These are phyloP conservation scores for Amphipoea oculea DNA, from an alignment of 2,888 invertebrate species.

Conservation along the genomic window DNA sequence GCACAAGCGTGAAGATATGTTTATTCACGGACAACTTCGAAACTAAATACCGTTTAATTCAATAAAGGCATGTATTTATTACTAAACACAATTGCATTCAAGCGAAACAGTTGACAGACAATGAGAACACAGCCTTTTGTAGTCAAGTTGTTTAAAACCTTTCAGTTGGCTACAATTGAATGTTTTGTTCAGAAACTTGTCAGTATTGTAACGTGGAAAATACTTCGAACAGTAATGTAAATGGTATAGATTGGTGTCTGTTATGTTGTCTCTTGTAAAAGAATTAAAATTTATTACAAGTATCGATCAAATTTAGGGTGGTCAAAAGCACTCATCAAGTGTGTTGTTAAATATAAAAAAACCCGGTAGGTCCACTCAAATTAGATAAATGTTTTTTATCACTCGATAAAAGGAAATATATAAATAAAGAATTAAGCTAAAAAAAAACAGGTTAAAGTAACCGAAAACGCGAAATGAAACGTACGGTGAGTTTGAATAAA, in stretches of 20 bases:
- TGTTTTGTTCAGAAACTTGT: slow-evolving; percentile 27
- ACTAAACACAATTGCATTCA: background rate
- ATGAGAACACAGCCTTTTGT: slow-evolving; percentile 43
- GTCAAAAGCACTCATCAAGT: background rate
- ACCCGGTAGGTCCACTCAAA: too few species aligned
- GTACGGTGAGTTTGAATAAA: too few species aligned
- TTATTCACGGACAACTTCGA: background rate
- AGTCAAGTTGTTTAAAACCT: slow-evolving; percentile 12
- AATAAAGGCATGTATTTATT: slow-evolving; percentile 9
- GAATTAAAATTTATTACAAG: background rate
- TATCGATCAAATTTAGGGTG: background rate
- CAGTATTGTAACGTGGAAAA: background rate
- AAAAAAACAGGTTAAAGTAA: too few species aligned
- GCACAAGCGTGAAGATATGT: background rate
- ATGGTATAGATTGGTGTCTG: background rate
- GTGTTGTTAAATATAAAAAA: too few species aligned
- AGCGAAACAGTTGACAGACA: slow-evolving; percentile 20
- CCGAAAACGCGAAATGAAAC: too few species aligned
- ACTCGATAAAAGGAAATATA: too few species aligned
- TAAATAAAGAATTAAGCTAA: too few species aligned
- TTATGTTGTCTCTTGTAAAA: background rate
- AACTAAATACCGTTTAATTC: slow-evolving; percentile 1
- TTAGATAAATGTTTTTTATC: too few species aligned
- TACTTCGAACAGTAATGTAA: background rate
- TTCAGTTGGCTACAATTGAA: slow-evolving; percentile 12